phyloP scores from a whole-genome alignment of 2,113 vertebrate species.

The Megaceryle maxima region DNA sequence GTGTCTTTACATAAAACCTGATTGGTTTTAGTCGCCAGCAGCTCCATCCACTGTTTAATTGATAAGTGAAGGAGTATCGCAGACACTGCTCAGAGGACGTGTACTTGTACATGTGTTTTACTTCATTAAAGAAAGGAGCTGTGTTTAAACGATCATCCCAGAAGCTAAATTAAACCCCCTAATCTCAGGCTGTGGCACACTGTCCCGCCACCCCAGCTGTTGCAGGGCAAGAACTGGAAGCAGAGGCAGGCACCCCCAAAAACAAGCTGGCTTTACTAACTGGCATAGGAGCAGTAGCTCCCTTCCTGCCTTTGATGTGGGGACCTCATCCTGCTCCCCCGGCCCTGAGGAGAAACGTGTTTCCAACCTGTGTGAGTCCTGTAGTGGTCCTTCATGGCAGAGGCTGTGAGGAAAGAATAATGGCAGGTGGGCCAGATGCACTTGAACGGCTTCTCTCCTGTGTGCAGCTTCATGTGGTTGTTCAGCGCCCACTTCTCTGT shows the following conservation, averaged over 20 bases:
- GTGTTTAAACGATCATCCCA: neutral
- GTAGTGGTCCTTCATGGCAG: slow-evolving; percentile 98
- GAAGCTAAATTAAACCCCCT: neutral
- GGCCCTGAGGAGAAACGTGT: neutral
- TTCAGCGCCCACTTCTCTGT: slow-evolving; percentile 98
- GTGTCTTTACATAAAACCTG: neutral
- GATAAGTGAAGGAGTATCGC: neutral
- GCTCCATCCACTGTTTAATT: neutral
- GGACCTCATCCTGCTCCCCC: fast-evolving
- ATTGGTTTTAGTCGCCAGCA: neutral
- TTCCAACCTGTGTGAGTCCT: slow-evolving; percentile 96
- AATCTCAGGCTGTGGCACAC: neutral
- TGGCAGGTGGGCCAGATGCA: slow-evolving; percentile 96
- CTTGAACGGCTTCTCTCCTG: slow-evolving; percentile 95
- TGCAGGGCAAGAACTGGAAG: neutral
- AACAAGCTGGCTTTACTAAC: neutral
- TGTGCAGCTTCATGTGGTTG: slow-evolving; percentile 99
- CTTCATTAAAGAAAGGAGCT: neutral
- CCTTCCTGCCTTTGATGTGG: neutral
- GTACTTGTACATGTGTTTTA: neutral
- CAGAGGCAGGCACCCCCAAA: neutral
- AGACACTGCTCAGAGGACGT: neutral
- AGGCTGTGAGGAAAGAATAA: slow-evolving; percentile 96
- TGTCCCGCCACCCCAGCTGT: neutral
- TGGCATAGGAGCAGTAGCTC: neutral